These are phyloP conservation scores for Macrocentrus cingulum DNA, from an alignment of 1,140 invertebrate genomes.

Conservation along the genomic window DNA sequence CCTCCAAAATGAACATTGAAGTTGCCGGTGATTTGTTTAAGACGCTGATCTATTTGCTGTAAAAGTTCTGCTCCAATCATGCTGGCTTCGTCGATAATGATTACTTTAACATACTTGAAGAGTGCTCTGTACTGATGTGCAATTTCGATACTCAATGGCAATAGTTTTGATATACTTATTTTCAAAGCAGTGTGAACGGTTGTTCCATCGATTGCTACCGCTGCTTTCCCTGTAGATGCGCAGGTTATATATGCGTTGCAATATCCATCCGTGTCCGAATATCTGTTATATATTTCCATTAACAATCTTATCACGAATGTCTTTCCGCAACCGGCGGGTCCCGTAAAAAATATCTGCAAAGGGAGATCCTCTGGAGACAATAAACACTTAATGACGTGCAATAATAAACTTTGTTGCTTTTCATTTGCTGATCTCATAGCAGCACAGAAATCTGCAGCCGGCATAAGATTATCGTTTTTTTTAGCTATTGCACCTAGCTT, in stretches of 20 bases:
- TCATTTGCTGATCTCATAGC: neutral
- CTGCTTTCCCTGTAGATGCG: constrained; percentile 41
- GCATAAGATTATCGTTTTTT: neutral
- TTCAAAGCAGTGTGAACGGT: constrained; percentile 26
- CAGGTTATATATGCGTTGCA: neutral
- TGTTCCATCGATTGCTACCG: constrained; percentile 37
- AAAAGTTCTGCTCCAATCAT: constrained; percentile 40
- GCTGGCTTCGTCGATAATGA: constrained; percentile 49
- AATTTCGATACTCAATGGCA: constrained; percentile 25
- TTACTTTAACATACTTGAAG: constrained; percentile 35
- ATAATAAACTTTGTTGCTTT: neutral
- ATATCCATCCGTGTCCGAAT: neutral
- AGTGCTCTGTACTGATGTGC: constrained; percentile 28
- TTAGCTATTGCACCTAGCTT: neutral
- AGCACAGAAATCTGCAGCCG: neutral
- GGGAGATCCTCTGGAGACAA: neutral
- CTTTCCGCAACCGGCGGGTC: no score
- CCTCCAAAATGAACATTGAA: constrained; percentile 31
- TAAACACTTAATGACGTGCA: neutral
- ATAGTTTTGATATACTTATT: constrained; percentile 20
- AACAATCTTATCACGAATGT: no score
- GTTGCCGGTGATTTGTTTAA: constrained; percentile 41
- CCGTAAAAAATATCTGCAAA: no score
- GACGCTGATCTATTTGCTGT: constrained; percentile 31
- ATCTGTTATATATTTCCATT: neutral